These are phyloP conservation scores for Dorcus hopei DNA, from an alignment of 2,888 invertebrate species.

Conservation along the genomic window DNA sequence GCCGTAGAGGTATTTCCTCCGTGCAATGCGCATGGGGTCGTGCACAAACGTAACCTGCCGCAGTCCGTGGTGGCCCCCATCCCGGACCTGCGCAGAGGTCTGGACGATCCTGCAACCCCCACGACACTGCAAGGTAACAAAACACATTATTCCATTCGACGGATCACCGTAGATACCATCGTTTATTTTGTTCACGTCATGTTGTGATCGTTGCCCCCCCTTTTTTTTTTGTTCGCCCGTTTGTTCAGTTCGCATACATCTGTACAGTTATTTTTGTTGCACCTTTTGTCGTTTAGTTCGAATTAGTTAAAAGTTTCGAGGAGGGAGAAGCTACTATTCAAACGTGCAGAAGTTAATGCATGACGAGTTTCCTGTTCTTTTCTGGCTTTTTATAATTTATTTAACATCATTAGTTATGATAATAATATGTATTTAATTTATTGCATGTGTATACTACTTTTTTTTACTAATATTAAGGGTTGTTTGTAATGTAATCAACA, in stretches of 20 bases:
- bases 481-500: too few species aligned
- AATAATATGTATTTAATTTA: too few species aligned
- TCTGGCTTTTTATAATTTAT: too few species aligned
- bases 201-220: background rate
- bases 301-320: too few species aligned
- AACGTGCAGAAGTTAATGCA: too few species aligned
- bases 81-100: conserved; percentile 79
- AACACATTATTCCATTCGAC: background rate
- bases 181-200: background rate
- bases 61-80: conserved; percentile 80
- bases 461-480: too few species aligned
- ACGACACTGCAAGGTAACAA: conserved; percentile 52
- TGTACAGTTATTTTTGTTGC: background rate
- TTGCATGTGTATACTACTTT: too few species aligned
- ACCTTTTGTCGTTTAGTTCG: too few species aligned
- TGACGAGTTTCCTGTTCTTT: too few species aligned
- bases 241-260: background rate
- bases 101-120: conserved; percentile 51
- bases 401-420: too few species aligned
- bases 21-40: conserved; percentile 82
- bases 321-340: too few species aligned
- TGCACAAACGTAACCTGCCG: conserved; percentile 80
- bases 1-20: conserved; percentile 55
- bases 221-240: background rate
- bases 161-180: background rate